These are phyloP conservation scores for Entomobrya multifasciata DNA, from an alignment of 2,888 invertebrate species.

Conservation along the genomic window DNA sequence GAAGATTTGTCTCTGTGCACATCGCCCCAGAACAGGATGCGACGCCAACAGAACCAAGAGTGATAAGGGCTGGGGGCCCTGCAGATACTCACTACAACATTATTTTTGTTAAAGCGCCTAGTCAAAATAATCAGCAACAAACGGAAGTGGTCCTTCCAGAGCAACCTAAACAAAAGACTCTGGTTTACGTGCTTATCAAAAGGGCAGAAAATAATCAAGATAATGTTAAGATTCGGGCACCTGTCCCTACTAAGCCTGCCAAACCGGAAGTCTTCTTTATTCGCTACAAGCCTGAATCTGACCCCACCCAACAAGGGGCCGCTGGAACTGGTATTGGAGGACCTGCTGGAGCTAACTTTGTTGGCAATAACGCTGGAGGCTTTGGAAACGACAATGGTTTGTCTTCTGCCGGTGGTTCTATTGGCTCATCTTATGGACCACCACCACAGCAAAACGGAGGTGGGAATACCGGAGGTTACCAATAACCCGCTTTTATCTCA, in stretches of 20 bases:
- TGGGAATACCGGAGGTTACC: conserved; percentile 25
- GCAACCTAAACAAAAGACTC: conserved; percentile 55
- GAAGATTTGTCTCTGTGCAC: conserved; percentile 67
- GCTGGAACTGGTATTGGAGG: neutral
- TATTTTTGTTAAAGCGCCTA: conserved; percentile 70
- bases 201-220: conserved; percentile 15
- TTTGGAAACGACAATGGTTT: neutral
- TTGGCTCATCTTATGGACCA: conserved; percentile 54
- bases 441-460: conserved; percentile 37
- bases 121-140: conserved; percentile 7
- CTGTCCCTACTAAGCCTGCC: conserved; percentile 40
- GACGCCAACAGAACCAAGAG: conserved; percentile 16
- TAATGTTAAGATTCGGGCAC: conserved; percentile 59
- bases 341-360: too few relatives aligned
- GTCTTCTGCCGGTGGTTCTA: conserved; percentile 4
- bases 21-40: conserved; percentile 69
- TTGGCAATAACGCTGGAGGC: too few relatives aligned
- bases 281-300: conserved; percentile 55
- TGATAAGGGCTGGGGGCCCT: conserved; percentile 66
- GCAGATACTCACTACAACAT: conserved; percentile 69
- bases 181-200: conserved; percentile 69
- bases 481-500: too few relatives aligned
- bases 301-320: neutral
- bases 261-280: conserved; percentile 72
- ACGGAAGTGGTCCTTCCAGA: conserved; percentile 69